Evolutionary conservation across 1,140 invertebrate species (phyloP).

Genomic region (Drosophila gunungcola): DNA sequence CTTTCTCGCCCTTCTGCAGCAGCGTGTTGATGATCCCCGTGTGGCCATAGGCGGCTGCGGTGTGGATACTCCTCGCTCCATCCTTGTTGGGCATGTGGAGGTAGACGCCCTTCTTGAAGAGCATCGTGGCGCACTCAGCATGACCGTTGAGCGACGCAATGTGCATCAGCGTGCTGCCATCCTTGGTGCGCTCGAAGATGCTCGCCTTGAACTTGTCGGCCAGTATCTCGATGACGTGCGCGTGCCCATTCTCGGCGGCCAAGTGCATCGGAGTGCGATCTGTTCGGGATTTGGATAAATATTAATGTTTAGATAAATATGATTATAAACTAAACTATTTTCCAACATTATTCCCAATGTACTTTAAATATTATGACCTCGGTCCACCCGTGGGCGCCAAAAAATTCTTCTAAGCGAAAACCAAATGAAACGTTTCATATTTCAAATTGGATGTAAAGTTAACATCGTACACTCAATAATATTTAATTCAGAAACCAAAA

Average conservation of each 20-base stretch:
- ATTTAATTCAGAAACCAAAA: too few relatives aligned
- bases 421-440: too few relatives aligned
- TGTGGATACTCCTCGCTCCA: constrained; percentile 96
- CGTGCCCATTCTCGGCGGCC: constrained; percentile 98
- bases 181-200: constrained; percentile 96
- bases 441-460: too few relatives aligned
- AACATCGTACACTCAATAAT: too few relatives aligned
- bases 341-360: too few relatives aligned
- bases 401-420: not conserved
- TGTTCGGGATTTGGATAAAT: constrained; percentile 59
- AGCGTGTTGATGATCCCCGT: constrained; percentile 98
- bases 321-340: too few relatives aligned
- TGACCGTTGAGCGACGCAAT: constrained; percentile 98
- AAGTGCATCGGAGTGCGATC: constrained; percentile 98
- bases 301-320: too few relatives aligned
- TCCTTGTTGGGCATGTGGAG: constrained; percentile 99
- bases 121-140: constrained; percentile 98
- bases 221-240: constrained; percentile 96
- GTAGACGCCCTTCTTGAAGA: constrained; percentile 99
- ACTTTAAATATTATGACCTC: not conserved
- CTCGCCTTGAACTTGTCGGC: constrained; percentile 99
- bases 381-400: not conserved
- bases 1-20: constrained; percentile 97
- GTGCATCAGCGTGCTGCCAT: constrained; percentile 99
- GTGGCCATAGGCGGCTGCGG: constrained; percentile 96